Base-by-base conservation (phyloP, 2,797 vertebrate genomes). In the Eleutherodactylus coqui region DNA sequence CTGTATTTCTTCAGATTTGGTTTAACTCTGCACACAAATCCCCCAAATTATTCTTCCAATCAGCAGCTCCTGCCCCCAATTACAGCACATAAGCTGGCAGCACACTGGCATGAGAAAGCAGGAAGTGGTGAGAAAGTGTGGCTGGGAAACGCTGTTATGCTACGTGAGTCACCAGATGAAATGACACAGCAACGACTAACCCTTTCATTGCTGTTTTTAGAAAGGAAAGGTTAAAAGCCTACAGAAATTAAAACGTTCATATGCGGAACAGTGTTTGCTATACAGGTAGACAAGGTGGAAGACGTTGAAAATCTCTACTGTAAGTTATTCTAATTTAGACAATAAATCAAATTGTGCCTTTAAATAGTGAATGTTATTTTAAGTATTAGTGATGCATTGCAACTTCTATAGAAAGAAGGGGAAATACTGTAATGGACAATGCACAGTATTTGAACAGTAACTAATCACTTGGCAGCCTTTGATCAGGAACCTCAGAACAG, bases 41-140 rank as follows among this genome's bases (percentile, higher is more conserved):
- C 86, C 16, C 53, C 38, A 62, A 41, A 79, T 60, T 58, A 62
- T 82, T 77, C 53, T 58, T 55, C 76, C 62, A 72, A 75, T 51
- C 67, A 73, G n/a, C 49, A 64, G 51, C 27, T 47, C 29, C 27
- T 24, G 24, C 47, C 64, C 75, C 53, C 76, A 84, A 67, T 80
- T 47, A 75, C 82, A 80, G 79, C 27, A 51, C 34, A 87, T 72
- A 75, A 69, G 62, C 86, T 79, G 82, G 76, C 86, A 84, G 69
- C 82, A 84, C 36, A 51, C 47, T 84, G 86, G 86, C 86, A 87
- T 80, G 67, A 81, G 82, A 84, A 64, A 60, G 82, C 86, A 87
- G 86, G 86, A 87, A 87, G 77, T 69, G 86, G 82, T 79, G 55
- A 87, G 72, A 27, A 49, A 84, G 82, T 69, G 81, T n/a, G 76